phyloP scores from a whole-genome alignment of 1,140 invertebrate species.

The Pseudomyrmex dendroicus region DNA sequence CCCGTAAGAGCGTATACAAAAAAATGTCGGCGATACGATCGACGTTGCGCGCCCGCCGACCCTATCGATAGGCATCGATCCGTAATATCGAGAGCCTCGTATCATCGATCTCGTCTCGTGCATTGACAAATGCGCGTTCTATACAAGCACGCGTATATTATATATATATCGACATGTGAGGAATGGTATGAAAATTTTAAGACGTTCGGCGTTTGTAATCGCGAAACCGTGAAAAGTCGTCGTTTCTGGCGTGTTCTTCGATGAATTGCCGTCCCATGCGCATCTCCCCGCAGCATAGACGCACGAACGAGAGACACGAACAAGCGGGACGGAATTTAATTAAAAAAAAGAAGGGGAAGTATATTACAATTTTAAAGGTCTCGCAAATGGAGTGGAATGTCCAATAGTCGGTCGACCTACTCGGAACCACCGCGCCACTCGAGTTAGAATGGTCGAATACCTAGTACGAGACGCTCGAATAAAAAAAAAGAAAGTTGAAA shows the following conservation, averaged over 20 bases:
- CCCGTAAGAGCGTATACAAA: slow-evolving; percentile 6
- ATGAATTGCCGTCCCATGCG: background rate
- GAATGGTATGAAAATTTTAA: slow-evolving; percentile 41
- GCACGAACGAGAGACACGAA: slow-evolving; percentile 45
- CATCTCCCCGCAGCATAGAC: slow-evolving; percentile 17
- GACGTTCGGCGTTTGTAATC: slow-evolving; percentile 41
- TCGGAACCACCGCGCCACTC: slow-evolving; percentile 42
- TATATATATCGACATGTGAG: slow-evolving; percentile 16
- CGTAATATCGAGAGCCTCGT: slow-evolving; percentile 38
- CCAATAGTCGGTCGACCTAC: slow-evolving; percentile 69
- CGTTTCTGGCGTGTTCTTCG: slow-evolving; percentile 15
- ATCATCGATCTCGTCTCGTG: slow-evolving; percentile 32
- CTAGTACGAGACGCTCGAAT: slow-evolving; percentile 54
- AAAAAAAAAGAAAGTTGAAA: slow-evolving; percentile 44
- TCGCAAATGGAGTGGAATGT: slow-evolving; percentile 72
- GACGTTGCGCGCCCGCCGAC: background rate
- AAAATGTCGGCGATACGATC: slow-evolving; percentile 32
- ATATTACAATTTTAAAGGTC: slow-evolving; percentile 72
- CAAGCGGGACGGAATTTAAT: slow-evolving; percentile 65
- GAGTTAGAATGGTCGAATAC: slow-evolving; percentile 59
- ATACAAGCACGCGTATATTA: slow-evolving; percentile 7
- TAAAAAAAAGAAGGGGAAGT: slow-evolving; percentile 65
- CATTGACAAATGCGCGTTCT: slow-evolving; percentile 37
- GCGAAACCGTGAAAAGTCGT: slow-evolving; percentile 29
- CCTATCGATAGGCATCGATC: slow-evolving; percentile 46